phyloP scores from a whole-genome alignment of 2,797 vertebrate genomes.

The Buceros bicornis region DNA sequence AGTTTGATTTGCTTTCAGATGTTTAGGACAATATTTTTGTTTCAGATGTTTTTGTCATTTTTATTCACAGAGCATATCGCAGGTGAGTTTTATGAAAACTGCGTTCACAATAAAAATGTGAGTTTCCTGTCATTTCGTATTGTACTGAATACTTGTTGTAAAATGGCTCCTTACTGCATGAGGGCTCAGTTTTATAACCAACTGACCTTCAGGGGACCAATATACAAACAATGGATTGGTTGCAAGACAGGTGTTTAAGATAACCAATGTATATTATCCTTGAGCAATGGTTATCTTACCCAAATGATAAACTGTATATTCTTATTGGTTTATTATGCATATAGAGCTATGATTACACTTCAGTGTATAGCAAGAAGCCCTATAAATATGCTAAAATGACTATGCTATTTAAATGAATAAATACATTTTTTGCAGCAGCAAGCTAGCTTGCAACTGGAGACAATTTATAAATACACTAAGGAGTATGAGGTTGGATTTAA shows the following conservation, averaged over 20 bases:
- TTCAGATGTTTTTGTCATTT: neutral
- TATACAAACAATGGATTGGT: neutral
- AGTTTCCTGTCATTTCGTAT: neutral
- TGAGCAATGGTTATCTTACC: slow-evolving; percentile 7
- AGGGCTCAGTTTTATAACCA: neutral
- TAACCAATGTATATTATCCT: slow-evolving; percentile 5
- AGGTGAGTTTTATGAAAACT: neutral
- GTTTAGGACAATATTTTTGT: neutral
- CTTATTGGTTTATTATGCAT: slow-evolving; percentile 53
- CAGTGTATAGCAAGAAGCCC: neutral
- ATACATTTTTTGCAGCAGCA: neutral
- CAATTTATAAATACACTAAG: neutral
- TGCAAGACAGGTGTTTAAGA: slow-evolving; percentile 32
- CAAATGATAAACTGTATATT: neutral
- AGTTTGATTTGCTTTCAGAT: neutral
- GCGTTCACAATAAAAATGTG: neutral
- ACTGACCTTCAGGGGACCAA: slow-evolving; percentile 31
- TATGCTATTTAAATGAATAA: slow-evolving; percentile 46
- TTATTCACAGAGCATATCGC: neutral
- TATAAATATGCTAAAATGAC: slow-evolving; percentile 38
- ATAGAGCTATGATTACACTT: slow-evolving; percentile 20
- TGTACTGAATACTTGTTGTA: neutral
- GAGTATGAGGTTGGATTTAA: neutral
- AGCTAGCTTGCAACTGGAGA: neutral
- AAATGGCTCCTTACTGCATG: neutral